phyloP scores from a whole-genome alignment of 2,888 invertebrate species.

The Balanococcus diminutus region DNA sequence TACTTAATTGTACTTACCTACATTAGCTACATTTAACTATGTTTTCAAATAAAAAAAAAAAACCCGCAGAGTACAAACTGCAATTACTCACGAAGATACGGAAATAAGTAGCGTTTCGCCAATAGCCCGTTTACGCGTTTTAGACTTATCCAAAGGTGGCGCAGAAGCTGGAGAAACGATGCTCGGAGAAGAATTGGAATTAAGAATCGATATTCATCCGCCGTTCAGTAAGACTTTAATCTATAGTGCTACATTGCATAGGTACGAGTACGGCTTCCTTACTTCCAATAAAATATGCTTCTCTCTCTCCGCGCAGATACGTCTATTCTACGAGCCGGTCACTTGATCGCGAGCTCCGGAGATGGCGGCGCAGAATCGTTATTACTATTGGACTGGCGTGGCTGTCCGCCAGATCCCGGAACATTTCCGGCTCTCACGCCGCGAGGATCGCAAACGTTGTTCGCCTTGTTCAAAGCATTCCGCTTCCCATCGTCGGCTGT shows the following conservation, averaged over 20 bases:
- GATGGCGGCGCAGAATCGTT: slow-evolving; percentile 74
- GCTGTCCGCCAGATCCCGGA: slow-evolving; percentile 78
- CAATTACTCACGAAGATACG: slow-evolving; percentile 56
- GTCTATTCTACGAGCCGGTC: slow-evolving; percentile 70
- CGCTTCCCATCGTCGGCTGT: slow-evolving; percentile 84
- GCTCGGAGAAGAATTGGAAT: slow-evolving; percentile 71
- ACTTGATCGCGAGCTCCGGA: slow-evolving; percentile 79
- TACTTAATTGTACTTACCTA: too few species aligned
- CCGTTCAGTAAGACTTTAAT: slow-evolving; percentile 64
- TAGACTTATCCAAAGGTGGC: slow-evolving; percentile 60
- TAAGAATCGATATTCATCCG: slow-evolving; percentile 69
- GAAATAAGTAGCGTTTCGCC: slow-evolving; percentile 58
- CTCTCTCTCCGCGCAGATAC: slow-evolving; percentile 57
- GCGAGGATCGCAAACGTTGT: slow-evolving; percentile 58
- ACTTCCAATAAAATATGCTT: neutral
- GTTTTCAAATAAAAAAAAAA: too few species aligned
- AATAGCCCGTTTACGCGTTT: slow-evolving; percentile 61
- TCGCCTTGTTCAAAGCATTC: slow-evolving; percentile 69
- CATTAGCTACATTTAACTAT: too few species aligned
- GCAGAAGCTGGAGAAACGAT: slow-evolving; percentile 70
- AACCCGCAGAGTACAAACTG: slow-evolving; percentile 56
- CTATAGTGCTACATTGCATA: neutral
- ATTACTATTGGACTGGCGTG: slow-evolving; percentile 75
- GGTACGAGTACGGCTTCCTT: neutral
- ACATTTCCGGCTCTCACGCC: slow-evolving; percentile 67